Percentiles rank a stretch among this genome's conserved stretches.
These are phyloP conservation scores for Exocentrus adspersus DNA, from an alignment of 2,888 invertebrate species.

Conservation along the genomic window DNA sequence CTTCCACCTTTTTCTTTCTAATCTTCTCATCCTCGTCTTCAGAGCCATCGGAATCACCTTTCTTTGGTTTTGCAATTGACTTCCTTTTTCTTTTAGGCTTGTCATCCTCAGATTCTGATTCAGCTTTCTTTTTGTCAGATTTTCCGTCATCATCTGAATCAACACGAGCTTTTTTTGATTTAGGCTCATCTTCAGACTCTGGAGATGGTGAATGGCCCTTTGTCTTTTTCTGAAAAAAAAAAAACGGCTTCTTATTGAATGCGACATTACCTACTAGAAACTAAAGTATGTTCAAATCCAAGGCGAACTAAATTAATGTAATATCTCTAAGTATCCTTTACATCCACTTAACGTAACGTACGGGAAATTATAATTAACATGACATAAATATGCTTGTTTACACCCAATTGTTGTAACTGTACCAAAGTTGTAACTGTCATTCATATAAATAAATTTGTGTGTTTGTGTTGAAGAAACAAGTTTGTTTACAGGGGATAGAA, in stretches of 20 bases:
- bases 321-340: no score
- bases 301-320: no score
- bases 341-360: no score
- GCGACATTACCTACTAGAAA: no score
- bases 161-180: conserved; percentile 39
- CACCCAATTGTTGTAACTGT: no score
- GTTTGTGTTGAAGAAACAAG: no score
- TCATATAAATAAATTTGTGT: no score
- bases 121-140: conserved; percentile 40
- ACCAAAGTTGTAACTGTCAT: no score
- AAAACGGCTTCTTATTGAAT: neutral
- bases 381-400: no score
- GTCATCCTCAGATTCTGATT: conserved; percentile 48
- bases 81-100: conserved; percentile 52
- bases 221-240: conserved; percentile 24
- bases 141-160: conserved; percentile 43
- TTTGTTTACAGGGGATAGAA: no score
- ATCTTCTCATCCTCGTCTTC: conserved; percentile 44
- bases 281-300: no score
- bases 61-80: conserved; percentile 31
- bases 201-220: conserved; percentile 41
- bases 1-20: conserved; percentile 44
- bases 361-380: no score
- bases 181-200: conserved; percentile 44
- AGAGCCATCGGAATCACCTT: conserved; percentile 61